Evolutionary conservation across 1,140 invertebrate species (phyloP), one percentile per base, ranked within the genome.

Genomic region (Drosophila jambulina): DNA sequence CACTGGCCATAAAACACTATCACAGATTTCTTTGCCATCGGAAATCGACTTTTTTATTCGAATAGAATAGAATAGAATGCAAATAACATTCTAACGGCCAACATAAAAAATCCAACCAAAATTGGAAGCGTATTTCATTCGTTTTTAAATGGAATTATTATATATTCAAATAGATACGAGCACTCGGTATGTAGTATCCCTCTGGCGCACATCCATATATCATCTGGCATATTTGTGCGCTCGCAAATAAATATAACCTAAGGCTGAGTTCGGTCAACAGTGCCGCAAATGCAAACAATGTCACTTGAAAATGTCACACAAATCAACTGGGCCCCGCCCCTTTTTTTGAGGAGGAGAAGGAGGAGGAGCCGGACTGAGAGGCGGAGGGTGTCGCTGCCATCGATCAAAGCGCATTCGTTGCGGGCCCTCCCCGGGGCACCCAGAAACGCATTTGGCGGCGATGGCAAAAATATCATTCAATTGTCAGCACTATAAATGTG

Each of bases 401-500:
- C 83, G 75, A 86, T 87, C 83, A 87, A 65, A 68, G 61, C 63
- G 48, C 64, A 75, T 82, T 82, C 38, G n/a, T 19, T 58, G 32
- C 15, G 58, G 59, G 10, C 3, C 49, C 7, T 19, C 6, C n/a
- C 27, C 10, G 10, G 43, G 19, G 8, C 51, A 36, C 9, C 74
- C 43, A 23, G 67, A 60, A 80, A 68, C 67, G 74, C 75, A 68
- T 72, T 85, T 70, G 78, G 68, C 60, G 65, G 62, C 54, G 15
- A 38, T 56, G 62, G 63, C 51, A 77, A 76, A 91, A 91, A 91
- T 91, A 83, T 91, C 87, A 86, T 91, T 91, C 87, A 91, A 87
- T 91, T 91, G 87, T 91, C 87, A 91, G 87, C 87, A 81, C 87
- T 91, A 91, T 83, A 91, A 91, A 91, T 91, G 82, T 82, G 74